A percentile compares a stretch with the other conserved stretches of the same genome.
Evolutionary conservation across 2,797 vertebrate genomes (phyloP).

Genomic region (Hydrophis major): DNA sequence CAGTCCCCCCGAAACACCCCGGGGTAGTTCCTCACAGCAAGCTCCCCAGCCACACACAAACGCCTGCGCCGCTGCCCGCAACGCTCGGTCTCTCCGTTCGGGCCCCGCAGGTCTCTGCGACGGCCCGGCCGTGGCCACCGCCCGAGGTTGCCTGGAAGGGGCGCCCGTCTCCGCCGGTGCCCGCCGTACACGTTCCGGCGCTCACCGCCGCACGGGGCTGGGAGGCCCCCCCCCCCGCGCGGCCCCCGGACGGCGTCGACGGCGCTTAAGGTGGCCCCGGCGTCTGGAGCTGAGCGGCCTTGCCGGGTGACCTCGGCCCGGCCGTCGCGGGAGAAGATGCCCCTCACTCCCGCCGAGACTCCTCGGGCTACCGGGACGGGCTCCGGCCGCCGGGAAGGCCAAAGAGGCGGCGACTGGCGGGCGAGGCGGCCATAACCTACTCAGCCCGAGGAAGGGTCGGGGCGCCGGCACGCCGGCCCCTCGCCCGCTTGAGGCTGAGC

Average conservation of each 20-base stretch:
- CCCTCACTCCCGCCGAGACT: neutral
- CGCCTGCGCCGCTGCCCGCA: neutral
- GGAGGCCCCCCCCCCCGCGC: neutral
- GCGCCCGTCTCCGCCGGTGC: neutral
- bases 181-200: neutral
- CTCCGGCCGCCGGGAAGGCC: neutral
- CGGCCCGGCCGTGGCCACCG: neutral
- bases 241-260: neutral
- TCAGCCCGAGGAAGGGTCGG: too few species aligned
- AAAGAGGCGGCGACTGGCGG: too few species aligned
- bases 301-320: neutral
- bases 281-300: neutral
- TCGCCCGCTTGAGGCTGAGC: neutral
- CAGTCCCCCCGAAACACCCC: neutral
- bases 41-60: fast-evolving
- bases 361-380: neutral
- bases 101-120: neutral
- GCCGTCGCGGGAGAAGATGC: neutral
- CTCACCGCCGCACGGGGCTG: neutral
- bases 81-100: neutral
- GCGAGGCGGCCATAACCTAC: too few species aligned
- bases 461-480: too few species aligned
- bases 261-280: neutral
- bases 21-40: neutral
- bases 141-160: neutral